phyloP scores from a whole-genome alignment of 2,888 invertebrate genomes.

The Phanerotoma sp. region DNA sequence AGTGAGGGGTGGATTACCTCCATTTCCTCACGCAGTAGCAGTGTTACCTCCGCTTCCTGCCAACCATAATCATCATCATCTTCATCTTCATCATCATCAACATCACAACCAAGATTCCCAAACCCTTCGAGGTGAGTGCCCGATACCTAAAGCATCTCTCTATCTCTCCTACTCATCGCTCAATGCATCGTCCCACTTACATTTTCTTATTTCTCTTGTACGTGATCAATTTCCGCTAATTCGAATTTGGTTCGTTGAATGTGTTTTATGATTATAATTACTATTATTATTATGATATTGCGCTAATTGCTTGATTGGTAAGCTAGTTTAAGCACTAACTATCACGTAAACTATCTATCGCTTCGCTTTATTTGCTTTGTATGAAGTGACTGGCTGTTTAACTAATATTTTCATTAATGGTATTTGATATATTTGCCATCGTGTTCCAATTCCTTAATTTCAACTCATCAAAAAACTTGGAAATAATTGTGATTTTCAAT shows the following conservation, averaged over 20 bases:
- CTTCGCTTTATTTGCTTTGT: too few species aligned
- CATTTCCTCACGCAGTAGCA: slow-evolving; percentile 64
- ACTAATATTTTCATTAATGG: too few species aligned
- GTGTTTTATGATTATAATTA: neutral
- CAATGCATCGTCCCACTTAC: slow-evolving; percentile 2
- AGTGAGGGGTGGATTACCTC: slow-evolving; percentile 54
- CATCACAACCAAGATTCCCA: slow-evolving; percentile 48
- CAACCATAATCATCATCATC: slow-evolving; percentile 50
- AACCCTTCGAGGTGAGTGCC: slow-evolving; percentile 52
- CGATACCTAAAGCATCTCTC: too few species aligned
- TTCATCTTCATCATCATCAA: slow-evolving; percentile 41
- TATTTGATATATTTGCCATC: too few species aligned
- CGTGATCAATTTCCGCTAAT: slow-evolving; percentile 1
- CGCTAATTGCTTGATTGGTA: slow-evolving; percentile 24
- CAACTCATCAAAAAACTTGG: too few species aligned
- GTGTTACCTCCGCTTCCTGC: slow-evolving; percentile 63
- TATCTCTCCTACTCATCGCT: slow-evolving; percentile 4
- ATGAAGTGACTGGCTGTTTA: slow-evolving; percentile 10
- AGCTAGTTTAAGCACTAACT: slow-evolving; percentile 13
- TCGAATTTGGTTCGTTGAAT: slow-evolving; percentile 5
- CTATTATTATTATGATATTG: too few species aligned
- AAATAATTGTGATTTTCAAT: too few species aligned
- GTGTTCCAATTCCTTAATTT: too few species aligned
- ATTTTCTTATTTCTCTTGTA: slow-evolving; percentile 2
- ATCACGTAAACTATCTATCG: slow-evolving; percentile 10